Base-by-base conservation (phyloP, 1,140 invertebrate genomes). In the Nasonia giraulti region DNA sequence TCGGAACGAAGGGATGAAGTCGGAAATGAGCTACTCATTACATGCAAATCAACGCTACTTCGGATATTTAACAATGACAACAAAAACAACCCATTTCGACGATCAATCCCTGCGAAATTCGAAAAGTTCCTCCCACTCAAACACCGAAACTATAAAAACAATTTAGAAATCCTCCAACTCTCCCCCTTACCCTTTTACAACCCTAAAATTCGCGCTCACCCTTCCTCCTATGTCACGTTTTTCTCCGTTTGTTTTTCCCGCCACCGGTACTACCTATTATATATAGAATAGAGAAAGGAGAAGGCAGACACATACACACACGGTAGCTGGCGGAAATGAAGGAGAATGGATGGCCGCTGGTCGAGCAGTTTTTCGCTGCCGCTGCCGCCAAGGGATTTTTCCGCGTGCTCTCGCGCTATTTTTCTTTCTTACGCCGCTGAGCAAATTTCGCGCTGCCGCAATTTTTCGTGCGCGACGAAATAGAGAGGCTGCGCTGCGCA, bases 301-400 rank as follows among this genome's bases (percentile, higher is more conserved):
- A 6, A 62, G 55, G 55, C 20, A 62, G 20, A 62, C 50, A 55
- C 8, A 44, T 4, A 6, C 33, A 37, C 33, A 40, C 8, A 8
- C 55, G 10, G 69, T 74, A 12, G 4, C n/a, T 23, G 37, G 8
- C 73, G 77, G 77, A 84, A 84, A 84, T 84, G 76, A 84, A 84
- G 83, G 44, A 84, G 77, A 84, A 84, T 84, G 55, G 8, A 84
- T 80, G 76, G 68, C 69, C 76, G 23, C n/a, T 23, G 55, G 77
- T 37, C 37, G 17, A n/a, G 71, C 74, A 85, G 68, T 81, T 80
- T 76, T 79, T 80, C 78, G 55, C 17, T 20, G 7, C 17, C 47
- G 7, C 44, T n/a, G 31, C 37, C 75, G 37, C 47, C 75, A 10
- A 33, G 31, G 68, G 31, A 33, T 71, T 71, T 33, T 27, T 62